These are phyloP conservation scores for Dipodomys spectabilis DNA, from an alignment of 2,113 vertebrate genomes.

Conservation along the genomic window DNA sequence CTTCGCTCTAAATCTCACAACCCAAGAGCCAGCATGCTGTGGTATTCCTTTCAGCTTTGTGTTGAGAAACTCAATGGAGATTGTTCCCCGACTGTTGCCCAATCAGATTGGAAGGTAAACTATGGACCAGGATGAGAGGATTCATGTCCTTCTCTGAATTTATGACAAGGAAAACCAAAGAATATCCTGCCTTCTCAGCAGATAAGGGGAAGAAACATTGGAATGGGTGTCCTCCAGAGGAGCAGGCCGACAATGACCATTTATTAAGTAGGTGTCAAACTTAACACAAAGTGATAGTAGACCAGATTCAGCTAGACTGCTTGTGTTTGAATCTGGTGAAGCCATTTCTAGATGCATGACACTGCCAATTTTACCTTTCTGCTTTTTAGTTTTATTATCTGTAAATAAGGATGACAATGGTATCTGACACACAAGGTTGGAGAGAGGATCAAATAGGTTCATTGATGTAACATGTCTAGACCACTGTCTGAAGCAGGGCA, in stretches of 20 bases:
- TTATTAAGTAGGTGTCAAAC: not conserved
- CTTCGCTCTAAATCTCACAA: not conserved
- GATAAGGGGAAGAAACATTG: not conserved
- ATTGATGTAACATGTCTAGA: not conserved
- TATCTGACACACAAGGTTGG: not conserved
- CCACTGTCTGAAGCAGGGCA: not conserved
- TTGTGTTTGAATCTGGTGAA: not conserved
- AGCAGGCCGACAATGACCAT: not conserved
- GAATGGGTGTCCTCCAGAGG: not conserved
- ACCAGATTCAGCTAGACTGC: not conserved
- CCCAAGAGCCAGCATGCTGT: not conserved
- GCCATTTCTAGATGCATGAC: not conserved
- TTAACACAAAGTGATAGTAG: not conserved
- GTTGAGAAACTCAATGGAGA: not conserved
- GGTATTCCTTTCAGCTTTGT: not conserved
- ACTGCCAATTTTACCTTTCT: not conserved
- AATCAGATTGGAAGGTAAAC: not conserved
- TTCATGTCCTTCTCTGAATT: constrained; percentile 30
- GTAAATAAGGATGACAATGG: not conserved
- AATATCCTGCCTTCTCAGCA: not conserved
- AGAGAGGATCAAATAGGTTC: not conserved
- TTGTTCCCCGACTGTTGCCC: not conserved
- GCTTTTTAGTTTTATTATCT: constrained; percentile 4
- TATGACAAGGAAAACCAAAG: not conserved
- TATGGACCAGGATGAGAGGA: not conserved